Conservation (phyloP, 2,113 vertebrate genomes). For the Pimephales promelas region DNA sequence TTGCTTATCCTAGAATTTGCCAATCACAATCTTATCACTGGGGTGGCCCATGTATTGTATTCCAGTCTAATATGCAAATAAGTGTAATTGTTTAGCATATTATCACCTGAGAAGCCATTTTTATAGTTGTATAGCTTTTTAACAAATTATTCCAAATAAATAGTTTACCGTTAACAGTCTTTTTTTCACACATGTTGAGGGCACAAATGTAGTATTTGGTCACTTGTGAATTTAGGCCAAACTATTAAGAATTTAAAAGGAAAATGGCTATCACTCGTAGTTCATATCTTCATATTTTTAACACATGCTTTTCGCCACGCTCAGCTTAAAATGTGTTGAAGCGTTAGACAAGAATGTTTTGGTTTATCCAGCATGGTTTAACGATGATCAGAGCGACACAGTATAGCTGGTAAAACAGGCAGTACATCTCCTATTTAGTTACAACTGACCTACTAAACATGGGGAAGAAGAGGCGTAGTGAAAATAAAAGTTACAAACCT, state of each 20-base stretch:
- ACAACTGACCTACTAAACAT: too few species aligned
- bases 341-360: too few species aligned
- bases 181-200: not conserved
- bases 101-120: not conserved
- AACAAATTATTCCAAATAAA: not conserved
- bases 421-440: too few species aligned
- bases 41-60: slow-evolving; percentile 83
- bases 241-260: not conserved
- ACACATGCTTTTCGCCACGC: too few species aligned
- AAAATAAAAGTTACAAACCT: too few species aligned
- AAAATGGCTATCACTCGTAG: too few species aligned
- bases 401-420: too few species aligned
- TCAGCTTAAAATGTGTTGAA: too few species aligned
- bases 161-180: not conserved
- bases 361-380: too few species aligned
- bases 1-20: slow-evolving; percentile 83
- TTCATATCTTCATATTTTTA: too few species aligned
- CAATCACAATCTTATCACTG: slow-evolving; percentile 84
- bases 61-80: slow-evolving; percentile 81
- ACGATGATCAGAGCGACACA: too few species aligned
- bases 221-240: not conserved
- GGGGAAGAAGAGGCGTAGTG: too few species aligned
- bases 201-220: not conserved
- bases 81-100: not conserved
- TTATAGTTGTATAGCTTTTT: not conserved